Evolutionary conservation across 2,888 invertebrate species (phyloP).

Genomic region (Drosophila vallismaia): DNA sequence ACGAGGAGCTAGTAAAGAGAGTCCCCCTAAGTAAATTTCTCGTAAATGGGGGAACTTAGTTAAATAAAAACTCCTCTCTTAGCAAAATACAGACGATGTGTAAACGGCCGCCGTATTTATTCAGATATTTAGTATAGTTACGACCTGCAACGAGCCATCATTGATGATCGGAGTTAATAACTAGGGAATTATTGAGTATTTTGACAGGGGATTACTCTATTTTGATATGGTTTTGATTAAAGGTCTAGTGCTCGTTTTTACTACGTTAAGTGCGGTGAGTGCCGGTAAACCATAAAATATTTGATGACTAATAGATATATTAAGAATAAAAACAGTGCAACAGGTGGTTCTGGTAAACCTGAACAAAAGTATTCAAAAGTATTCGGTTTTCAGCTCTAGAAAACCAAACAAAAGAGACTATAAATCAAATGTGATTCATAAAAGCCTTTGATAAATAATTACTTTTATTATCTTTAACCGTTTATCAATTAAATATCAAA

Average conservation of each 20-base stretch:
- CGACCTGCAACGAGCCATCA: constrained; percentile 39
- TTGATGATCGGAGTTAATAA: constrained; percentile 18
- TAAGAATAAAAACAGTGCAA: background rate
- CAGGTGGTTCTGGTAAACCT: background rate
- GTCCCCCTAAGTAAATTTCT: background rate
- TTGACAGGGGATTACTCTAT: constrained; percentile 58
- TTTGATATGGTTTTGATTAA: constrained; percentile 58
- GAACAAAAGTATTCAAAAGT: background rate
- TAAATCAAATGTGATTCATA: background rate
- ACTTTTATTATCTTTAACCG: background rate
- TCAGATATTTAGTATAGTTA: constrained; percentile 56
- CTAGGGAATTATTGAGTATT: background rate
- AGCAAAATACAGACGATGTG: constrained; percentile 27
- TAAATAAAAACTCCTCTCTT: constrained; percentile 5
- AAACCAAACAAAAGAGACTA: background rate
- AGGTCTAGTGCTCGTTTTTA: constrained; percentile 64
- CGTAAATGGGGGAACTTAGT: background rate
- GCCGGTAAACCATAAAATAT: background rate
- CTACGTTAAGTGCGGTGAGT: constrained; percentile 74
- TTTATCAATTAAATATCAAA: background rate
- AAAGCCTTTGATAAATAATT: background rate
- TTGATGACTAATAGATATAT: background rate
- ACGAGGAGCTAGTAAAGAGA: background rate
- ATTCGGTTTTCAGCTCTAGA: background rate
- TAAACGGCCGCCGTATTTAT: constrained; percentile 22